Evolutionary conservation across 2,797 vertebrate genomes (phyloP).

Genomic region (Rhynchonycteris naso): DNA sequence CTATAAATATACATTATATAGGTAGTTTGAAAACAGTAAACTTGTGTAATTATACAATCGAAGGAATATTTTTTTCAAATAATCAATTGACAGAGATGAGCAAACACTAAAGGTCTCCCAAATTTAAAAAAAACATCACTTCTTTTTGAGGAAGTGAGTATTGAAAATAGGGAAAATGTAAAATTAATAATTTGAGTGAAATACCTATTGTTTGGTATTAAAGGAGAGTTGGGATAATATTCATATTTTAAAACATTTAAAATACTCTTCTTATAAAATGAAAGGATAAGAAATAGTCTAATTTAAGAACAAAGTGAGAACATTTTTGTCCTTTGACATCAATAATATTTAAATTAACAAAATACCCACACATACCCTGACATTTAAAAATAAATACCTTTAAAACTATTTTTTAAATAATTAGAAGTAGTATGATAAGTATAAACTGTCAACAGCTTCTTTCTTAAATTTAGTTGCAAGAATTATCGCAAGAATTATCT

Average conservation of each 20-base stretch:
- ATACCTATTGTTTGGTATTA: conserved; percentile 47
- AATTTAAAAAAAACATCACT: conserved; percentile 14
- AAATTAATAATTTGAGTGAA: conserved; percentile 55
- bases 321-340: conserved; percentile 49
- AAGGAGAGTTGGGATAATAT: not conserved
- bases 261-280: conserved; percentile 47
- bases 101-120: conserved; percentile 26
- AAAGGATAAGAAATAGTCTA: conserved; percentile 41
- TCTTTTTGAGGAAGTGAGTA: conserved; percentile 51
- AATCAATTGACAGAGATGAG: conserved; percentile 24
- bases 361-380: conserved; percentile 9
- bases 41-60: conserved; percentile 29
- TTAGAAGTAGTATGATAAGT: conserved; percentile 41
- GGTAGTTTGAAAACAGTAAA: conserved; percentile 60
- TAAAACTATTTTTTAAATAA: conserved; percentile 5
- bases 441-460: conserved; percentile 21
- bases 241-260: conserved; percentile 61
- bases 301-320: conserved; percentile 58
- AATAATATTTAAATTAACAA: conserved; percentile 53
- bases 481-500: conserved; percentile 65
- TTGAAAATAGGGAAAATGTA: conserved; percentile 16
- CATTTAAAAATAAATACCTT: conserved; percentile 57
- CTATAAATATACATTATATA: conserved; percentile 39
- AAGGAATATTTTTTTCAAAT: conserved; percentile 41
- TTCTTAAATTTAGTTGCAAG: conserved; percentile 53